Evolutionary conservation across 2,797 vertebrate genomes (phyloP).

Genomic region (Galagoides demidoff): DNA sequence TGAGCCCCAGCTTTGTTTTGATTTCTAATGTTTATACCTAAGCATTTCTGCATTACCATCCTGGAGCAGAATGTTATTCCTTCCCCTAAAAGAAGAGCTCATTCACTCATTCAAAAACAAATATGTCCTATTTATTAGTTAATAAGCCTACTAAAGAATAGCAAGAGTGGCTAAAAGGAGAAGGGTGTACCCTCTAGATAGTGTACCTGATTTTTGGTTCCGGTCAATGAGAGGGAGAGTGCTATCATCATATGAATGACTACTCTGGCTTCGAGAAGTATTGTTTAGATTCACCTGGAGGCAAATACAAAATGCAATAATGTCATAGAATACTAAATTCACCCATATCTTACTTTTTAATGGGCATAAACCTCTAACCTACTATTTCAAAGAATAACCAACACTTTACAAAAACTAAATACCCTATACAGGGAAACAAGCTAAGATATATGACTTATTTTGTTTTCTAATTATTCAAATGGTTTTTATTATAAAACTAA

Average conservation of each 20-base stretch:
- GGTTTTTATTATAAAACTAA: constrained; percentile 90
- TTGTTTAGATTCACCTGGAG: constrained; percentile 92
- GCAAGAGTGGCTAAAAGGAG: neutral
- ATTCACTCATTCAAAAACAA: neutral
- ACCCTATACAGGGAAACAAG: neutral
- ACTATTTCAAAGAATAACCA: neutral
- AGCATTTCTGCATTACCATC: neutral
- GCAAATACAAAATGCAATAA: constrained; percentile 2
- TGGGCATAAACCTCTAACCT: neutral
- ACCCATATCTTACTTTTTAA: neutral
- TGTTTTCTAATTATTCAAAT: constrained; percentile 86
- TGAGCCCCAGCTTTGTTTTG: neutral
- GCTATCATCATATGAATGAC: constrained; percentile 96
- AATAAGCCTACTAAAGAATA: neutral
- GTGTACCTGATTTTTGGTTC: constrained; percentile 89
- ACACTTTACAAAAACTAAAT: neutral
- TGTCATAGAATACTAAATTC: neutral
- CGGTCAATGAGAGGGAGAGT: constrained; percentile 96
- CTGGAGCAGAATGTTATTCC: neutral
- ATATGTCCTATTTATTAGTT: neutral
- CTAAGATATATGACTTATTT: neutral
- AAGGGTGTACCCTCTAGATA: neutral
- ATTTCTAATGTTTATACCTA: neutral
- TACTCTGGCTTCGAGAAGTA: constrained; percentile 87
- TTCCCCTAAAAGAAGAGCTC: neutral